Percentiles rank a stretch among this genome's conserved stretches.
Conservation (phyloP, 2,797 vertebrate genomes). For the Sebastes trivittatus region DNA sequence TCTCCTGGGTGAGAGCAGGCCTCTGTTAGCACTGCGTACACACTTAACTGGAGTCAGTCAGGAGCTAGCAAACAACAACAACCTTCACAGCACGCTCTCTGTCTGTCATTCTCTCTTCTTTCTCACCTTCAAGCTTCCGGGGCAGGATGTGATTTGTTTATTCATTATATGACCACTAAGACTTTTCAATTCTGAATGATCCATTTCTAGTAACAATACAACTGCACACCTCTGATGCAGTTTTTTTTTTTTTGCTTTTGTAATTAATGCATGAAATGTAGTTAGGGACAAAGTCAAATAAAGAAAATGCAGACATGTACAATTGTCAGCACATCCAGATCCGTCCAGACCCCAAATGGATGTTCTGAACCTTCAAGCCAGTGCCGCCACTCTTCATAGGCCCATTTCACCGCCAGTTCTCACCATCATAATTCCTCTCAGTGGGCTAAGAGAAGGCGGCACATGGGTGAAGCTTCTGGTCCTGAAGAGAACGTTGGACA, state of each 20-base stretch:
- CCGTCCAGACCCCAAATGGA: accelerated
- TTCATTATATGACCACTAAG: neutral
- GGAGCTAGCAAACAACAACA: constrained; percentile 4
- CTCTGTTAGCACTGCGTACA: constrained; percentile 15
- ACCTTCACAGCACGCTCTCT: neutral
- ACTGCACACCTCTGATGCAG: neutral
- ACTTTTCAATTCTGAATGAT: neutral
- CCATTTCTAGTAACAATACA: neutral
- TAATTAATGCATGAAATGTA: neutral
- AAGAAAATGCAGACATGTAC: neutral
- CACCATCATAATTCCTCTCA: neutral
- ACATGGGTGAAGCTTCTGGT: neutral
- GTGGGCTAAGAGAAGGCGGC: neutral
- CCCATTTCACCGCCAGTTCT: neutral
- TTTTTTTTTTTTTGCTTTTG: neutral
- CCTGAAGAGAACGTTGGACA: neutral
- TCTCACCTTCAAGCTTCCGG: neutral
- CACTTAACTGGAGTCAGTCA: constrained; percentile 10
- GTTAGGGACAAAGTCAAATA: neutral
- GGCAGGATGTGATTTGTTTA: neutral
- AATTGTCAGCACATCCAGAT: too few relatives aligned
- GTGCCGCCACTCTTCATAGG: neutral
- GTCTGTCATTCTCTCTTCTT: neutral
- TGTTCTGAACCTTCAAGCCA: neutral
- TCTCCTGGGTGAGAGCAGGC: neutral